Evolutionary conservation across 1,140 invertebrate species (phyloP), one percentile per base, ranked within the genome.

Genomic region (Drosophila pachea): DNA sequence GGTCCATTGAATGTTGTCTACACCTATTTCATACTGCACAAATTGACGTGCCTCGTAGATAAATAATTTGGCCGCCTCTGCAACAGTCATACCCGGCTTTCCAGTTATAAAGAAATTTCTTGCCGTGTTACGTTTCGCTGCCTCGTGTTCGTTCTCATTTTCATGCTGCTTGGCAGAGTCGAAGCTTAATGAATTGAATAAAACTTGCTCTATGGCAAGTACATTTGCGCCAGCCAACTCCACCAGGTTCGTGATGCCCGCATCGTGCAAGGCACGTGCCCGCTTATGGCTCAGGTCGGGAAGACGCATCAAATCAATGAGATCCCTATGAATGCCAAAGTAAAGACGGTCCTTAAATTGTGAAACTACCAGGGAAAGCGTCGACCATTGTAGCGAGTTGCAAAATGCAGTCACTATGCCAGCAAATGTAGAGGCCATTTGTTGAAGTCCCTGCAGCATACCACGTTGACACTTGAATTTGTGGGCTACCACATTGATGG

Each of bases 381-480:
- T 97, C 56, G 92, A 92, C 98, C 98, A 99, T 4, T 97, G 95
- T n/a, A 99, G 90, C 50, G 97, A 94, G 76, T 93, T 93, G 90
- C 97, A 98, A 90, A 99, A 98, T 16, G 95, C 93, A 2, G 96
- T 97, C 0, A 98, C 94, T 84, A 90, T 92, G 94, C 97, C 97
- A 54, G 98, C 97, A 93, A 99, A 99, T 31, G 97, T 98, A 32
- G 97, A 94, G n/a, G 97, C 94, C 50, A 95, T 94, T 88, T 99
- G 97, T 90, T 99, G 98, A 31, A 99, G 91, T 71, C 95, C 94
- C 91, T 99, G 98, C 4, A 96, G 86, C 90, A 97, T 93, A 58
- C 98, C 98, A 70, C 97, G 93, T 64, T 94, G 94, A 88, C 95
- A 96, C 52, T 93, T 93, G 89, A 94, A 99, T 86, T 97, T 98